Evolutionary conservation across 2,113 vertebrate genomes (phyloP), one percentile per base, ranked within the genome.

Genomic region (Mesocricetus auratus): DNA sequence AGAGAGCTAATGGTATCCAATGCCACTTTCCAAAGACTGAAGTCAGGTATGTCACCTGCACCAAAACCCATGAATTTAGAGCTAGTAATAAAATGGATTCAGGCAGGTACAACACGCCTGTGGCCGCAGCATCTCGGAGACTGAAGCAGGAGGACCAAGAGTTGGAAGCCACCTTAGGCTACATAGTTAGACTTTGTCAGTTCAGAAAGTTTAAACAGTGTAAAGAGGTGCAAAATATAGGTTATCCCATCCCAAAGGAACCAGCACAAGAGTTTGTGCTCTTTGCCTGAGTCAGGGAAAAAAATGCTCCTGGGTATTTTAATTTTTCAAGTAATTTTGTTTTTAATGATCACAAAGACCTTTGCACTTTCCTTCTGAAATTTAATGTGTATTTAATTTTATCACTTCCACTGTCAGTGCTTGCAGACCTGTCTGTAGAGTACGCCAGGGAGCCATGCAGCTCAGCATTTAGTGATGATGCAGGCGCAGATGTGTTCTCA

Each of bases 11-110:
- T 77, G 68, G 58, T 86, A 82, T 64, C 50, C 26, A 77, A 0
- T 95, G 77, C 64, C 86, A 91, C 89, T 91, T 89, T 97, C 7
- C 31, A 93, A 62, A 89, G 33, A 90, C 66, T 90, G 64, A 96
- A 78, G 62, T 93, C 91, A 60, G 33, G 75, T 31, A 62, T 82
- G 22, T 45, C 39, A 45, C 39, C 58, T 85, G 39, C 26, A 31
- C 26, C 19, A 17, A 83, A 85, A 64, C 15, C 39, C 24, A 15
- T 66, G 29, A 73, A 26, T 75, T 94, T 53, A 90, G 89, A 95
- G 39, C 75, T 86, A 79, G 87, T 56, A 71, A 45, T 81, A 79
- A 95, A 93, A 24, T 86, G 36, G 13, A 69, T 81, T 79, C 62
- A 66, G 29, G 82, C 60, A 10, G 33, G 1, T 88, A 47, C 31